These are phyloP conservation scores for Trochalopteron elliotii DNA, from an alignment of 2,113 vertebrate genomes.

Conservation along the genomic window DNA sequence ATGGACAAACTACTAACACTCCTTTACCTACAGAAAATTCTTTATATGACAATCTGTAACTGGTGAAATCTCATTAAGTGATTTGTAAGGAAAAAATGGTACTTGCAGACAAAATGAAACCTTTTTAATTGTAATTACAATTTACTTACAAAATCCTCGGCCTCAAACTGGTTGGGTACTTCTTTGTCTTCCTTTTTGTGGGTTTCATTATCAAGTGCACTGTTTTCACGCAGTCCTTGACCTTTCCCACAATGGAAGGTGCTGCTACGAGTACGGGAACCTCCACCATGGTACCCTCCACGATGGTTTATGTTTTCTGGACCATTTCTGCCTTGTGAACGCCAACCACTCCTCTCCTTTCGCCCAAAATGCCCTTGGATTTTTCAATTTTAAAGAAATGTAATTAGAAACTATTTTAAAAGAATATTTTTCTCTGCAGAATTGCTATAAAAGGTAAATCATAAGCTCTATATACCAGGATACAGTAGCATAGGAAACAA, in stretches of 20 bases:
- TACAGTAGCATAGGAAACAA: rapidly evolving
- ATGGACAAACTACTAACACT: background rate
- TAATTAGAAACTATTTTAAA: background rate
- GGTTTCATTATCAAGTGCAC: slow-evolving; percentile 51
- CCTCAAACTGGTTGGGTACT: slow-evolving; percentile 75
- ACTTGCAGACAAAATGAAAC: background rate
- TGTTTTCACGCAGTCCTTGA: slow-evolving; percentile 69
- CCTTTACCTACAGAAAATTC: background rate
- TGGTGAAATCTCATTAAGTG: background rate
- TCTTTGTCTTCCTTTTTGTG: slow-evolving; percentile 68
- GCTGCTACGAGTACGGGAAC: slow-evolving; percentile 58
- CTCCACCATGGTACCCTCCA: slow-evolving; percentile 63
- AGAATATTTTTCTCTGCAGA: background rate
- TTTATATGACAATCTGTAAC: background rate
- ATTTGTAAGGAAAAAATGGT: background rate
- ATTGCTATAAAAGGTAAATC: background rate
- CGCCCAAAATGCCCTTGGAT: slow-evolving; percentile 75
- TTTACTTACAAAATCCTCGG: slow-evolving; percentile 84
- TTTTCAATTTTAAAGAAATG: background rate
- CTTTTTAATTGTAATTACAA: background rate
- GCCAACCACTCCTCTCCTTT: slow-evolving; percentile 81
- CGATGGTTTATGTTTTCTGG: slow-evolving; percentile 71
- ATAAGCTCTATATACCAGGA: background rate
- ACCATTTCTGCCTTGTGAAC: slow-evolving; percentile 72
- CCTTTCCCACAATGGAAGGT: slow-evolving; percentile 70